Base-by-base conservation (phyloP, 2,113 vertebrate genomes). In the Lynx canadensis region DNA sequence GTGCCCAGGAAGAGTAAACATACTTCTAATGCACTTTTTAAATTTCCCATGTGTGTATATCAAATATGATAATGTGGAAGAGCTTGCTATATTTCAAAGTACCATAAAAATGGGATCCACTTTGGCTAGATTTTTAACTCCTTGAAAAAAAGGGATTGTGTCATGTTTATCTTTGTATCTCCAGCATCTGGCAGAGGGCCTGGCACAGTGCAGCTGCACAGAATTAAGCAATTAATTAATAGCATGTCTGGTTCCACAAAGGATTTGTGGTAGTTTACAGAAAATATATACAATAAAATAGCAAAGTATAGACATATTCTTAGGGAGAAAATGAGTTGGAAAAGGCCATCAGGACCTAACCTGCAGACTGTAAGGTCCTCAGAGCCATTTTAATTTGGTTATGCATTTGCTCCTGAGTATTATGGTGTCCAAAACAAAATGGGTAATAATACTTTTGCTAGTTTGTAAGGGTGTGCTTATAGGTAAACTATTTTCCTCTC, bases 171-270 rank as follows among this genome's bases (percentile, higher is more conserved):
- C 94, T 98, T 89, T 81, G 79, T 92, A 94, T 96, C 96, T 91
- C 41, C 81, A 96, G 50, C 33, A 84, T 92, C 95, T 97, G 96
- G 94, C 94, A 95, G 45, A 90, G 69, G 96, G 76, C 93, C 91
- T 94, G 92, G 65, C 84, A 97, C 41, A 85, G 41, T 85, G 60
- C 90, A 97, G 94, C 94, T 97, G 76, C 84, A 94, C n/a, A 86
- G 66, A 98, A 98, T 97, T 97, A 96, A 95, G 90, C 87, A 97
- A 98, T 96, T 98, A 97, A 96, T 98, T 97, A 98, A 97, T 91
- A 92, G 65, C 80, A 91, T 90, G 63, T 90, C 94, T 97, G 33
- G 74, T 97, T 95, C 88, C 85, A 89, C 83, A 97, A 97, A 92
- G 57, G 76, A 96, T 95, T 95, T 94, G 82, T 81, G 68, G 79